Percentiles rank a stretch among this genome's conserved stretches.
phyloP scores from a whole-genome alignment of 2,888 invertebrate species.

The Cataglyphis albicans region DNA sequence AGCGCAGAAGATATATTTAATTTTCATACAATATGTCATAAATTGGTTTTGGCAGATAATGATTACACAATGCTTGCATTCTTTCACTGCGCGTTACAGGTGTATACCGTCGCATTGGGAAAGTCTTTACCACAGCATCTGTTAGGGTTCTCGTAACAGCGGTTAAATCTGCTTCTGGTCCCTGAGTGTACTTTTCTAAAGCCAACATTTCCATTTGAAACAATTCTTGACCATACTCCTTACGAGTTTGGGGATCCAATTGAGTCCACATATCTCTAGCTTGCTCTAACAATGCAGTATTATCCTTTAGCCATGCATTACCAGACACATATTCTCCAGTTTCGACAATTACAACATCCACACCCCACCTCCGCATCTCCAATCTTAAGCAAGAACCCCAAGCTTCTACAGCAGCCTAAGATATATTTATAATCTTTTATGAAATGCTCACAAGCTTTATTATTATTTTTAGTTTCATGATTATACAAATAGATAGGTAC shows the following conservation, averaged over 20 bases:
- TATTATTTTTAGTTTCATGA: slow-evolving; percentile 29
- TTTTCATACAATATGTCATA: slow-evolving; percentile 91
- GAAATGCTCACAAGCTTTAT: slow-evolving; percentile 27
- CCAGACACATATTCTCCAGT: slow-evolving; percentile 95
- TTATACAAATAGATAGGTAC: slow-evolving; percentile 19
- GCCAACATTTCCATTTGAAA: slow-evolving; percentile 93
- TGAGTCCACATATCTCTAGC: slow-evolving; percentile 94
- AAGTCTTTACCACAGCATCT: slow-evolving; percentile 93
- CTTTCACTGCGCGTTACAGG: slow-evolving; percentile 93
- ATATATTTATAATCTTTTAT: slow-evolving; percentile 46
- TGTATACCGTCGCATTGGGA: slow-evolving; percentile 94
- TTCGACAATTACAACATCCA: slow-evolving; percentile 94
- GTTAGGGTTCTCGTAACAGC: slow-evolving; percentile 92
- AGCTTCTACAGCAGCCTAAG: slow-evolving; percentile 92
- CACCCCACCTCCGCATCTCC: slow-evolving; percentile 92
- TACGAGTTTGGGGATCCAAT: slow-evolving; percentile 91
- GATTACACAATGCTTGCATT: slow-evolving; percentile 92
- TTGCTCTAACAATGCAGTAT: slow-evolving; percentile 89
- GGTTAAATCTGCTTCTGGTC: slow-evolving; percentile 91
- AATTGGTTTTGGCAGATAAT: slow-evolving; percentile 93
- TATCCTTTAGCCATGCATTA: slow-evolving; percentile 91
- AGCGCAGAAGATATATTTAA: slow-evolving; percentile 47
- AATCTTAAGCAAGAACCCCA: slow-evolving; percentile 93
- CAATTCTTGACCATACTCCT: slow-evolving; percentile 93
- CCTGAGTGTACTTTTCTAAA: slow-evolving; percentile 92